Conservation (phyloP, 2,888 invertebrate genomes). For the Campaea margaritaria region DNA sequence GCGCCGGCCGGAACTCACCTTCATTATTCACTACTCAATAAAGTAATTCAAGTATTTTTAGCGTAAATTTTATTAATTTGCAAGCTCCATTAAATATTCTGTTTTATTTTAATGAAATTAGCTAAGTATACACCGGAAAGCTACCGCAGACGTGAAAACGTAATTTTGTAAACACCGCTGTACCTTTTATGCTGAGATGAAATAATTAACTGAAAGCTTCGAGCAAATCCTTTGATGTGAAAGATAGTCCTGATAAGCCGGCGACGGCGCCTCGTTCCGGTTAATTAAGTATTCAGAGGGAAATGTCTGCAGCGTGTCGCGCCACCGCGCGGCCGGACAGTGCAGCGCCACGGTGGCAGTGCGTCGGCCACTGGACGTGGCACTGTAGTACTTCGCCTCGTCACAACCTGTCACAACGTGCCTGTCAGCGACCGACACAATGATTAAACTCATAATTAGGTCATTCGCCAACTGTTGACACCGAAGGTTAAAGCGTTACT, state of each 20-base stretch:
- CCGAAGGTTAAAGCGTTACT: too few species aligned
- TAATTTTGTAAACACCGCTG: conserved; percentile 8
- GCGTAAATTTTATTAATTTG: not conserved
- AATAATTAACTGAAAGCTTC: conserved; percentile 17
- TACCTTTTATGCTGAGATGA: conserved; percentile 10
- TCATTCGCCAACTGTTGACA: too few species aligned
- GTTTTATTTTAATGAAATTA: not conserved
- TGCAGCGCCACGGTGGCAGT: not conserved
- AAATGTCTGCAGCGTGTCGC: not conserved
- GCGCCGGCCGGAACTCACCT: not conserved
- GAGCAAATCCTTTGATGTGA: conserved; percentile 12
- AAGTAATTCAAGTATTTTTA: too few species aligned
- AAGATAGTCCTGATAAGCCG: conserved; percentile 10
- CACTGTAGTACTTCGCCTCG: too few species aligned
- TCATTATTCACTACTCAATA: too few species aligned
- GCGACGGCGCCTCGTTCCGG: conserved; percentile 1
- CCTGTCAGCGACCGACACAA: too few species aligned
- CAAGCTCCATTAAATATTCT: conserved; percentile 1
- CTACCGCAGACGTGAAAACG: conserved; percentile 1
- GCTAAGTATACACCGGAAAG: conserved; percentile 1
- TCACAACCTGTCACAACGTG: too few species aligned
- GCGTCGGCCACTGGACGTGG: too few species aligned
- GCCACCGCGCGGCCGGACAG: not conserved
- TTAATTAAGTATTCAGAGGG: conserved; percentile 1
- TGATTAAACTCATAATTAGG: too few species aligned